Evolutionary conservation across 2,113 vertebrate genomes (phyloP), one percentile per base, ranked within the genome.

Genomic region (Pseudorasbora parva): DNA sequence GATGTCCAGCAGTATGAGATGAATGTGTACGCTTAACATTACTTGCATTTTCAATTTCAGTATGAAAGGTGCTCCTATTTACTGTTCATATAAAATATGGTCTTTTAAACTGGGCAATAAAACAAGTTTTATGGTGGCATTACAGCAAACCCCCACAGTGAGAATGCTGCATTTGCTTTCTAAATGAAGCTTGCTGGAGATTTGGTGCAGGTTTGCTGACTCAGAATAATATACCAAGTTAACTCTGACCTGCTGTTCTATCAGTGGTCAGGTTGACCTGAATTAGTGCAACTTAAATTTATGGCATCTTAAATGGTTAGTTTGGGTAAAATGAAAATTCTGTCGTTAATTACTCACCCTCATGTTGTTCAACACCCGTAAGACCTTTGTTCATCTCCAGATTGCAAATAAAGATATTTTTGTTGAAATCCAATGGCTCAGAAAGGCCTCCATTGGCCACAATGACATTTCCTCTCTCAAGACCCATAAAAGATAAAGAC

Each of bases 61-160:
- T 43, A 85, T 84, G 81, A 85, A 86, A 69, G n/a, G 81, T 66
- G 51, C 45, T 75, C 54, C 54, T 81, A 88, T 86, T 89, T 86
- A 84, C 77, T 78, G 73, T 85, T 86, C 41, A 19, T 83, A 83
- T 85, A 87, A 86, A 89, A 87, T 87, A 87, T 79, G 72, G 45
- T 81, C 74, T 88, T 91, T 88, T 82, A 89, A 88, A 89, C 82
- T 64, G 62, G 69, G 79, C 66, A 83, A 88, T 90, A 88, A 90
- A 90, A 84, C 57, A 84, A 69, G 72, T 81, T 89, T 89, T 88
- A 89, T 84, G 73, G 77, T 73, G 54, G 85, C 86, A 88, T 88
- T 91, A 88, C 86, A 59, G 37, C 69, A 15, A 84, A 51, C 84
- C 74, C 88, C 85, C 83, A 84, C 85, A 74, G 84, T 10, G 84